A percentile compares a stretch with the other conserved stretches of the same genome.
Conservation (phyloP, 1,140 invertebrate species). For the Bactericera cockerelli region DNA sequence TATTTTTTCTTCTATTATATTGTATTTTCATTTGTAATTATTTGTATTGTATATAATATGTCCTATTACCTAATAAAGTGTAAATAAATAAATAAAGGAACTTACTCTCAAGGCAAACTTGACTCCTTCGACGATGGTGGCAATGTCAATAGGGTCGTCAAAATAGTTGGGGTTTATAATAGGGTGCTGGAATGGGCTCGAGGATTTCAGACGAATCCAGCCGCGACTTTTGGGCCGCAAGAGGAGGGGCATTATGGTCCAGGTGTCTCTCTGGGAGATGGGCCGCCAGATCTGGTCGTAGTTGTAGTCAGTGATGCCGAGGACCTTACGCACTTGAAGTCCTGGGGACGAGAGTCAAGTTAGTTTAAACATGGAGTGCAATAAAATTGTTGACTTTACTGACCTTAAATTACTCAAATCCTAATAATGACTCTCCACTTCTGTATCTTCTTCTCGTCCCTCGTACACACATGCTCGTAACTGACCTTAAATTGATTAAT, state of each 20-base stretch:
- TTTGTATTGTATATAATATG: no score
- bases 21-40: no score
- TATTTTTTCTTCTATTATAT: no score
- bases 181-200: conserved; percentile 71
- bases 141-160: conserved; percentile 53
- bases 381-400: no score
- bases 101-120: conserved; percentile 30
- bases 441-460: no score
- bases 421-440: no score
- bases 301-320: conserved; percentile 66
- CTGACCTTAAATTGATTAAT: no score
- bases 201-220: conserved; percentile 45
- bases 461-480: no score
- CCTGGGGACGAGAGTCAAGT: conserved; percentile 40
- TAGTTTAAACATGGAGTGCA: no score
- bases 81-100: no score
- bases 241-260: conserved; percentile 67
- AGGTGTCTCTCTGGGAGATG: conserved; percentile 57
- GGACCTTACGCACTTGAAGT: conserved; percentile 50
- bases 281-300: conserved; percentile 63
- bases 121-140: conserved; percentile 59
- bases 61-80: no score
- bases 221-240: conserved; percentile 65
- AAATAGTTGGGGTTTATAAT: conserved; percentile 82
- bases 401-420: no score